Evolutionary conservation across 2,888 invertebrate genomes (phyloP), one percentile per base, ranked within the genome.

Genomic region (Pheosia gnoma): DNA sequence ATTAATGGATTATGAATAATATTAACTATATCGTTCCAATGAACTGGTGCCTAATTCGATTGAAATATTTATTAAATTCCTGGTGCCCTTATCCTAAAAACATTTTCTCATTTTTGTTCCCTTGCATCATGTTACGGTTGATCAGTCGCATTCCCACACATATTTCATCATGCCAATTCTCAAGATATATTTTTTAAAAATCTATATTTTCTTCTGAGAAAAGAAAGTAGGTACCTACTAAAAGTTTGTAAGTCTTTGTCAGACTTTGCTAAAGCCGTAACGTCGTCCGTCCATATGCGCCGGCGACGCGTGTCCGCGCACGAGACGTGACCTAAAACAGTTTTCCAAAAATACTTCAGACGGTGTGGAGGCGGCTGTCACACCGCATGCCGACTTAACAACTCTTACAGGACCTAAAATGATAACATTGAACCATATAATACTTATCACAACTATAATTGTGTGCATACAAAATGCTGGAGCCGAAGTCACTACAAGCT

Each of bases 341-440:
- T 81, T 91, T 87, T 92, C 93, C 91, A 90, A 91, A 93, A 93
- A 93, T 93, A 93, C 83, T 82, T 78, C 87, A 89, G 87, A 89
- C 86, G 83, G 80, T 77, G 81, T 73, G 80, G 71, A 84, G 74
- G 82, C 83, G 84, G 81, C 83, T 72, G 72, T 73, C 77, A 74
- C 76, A 84, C 75, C 84, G 84, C 86, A 75, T 81, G 82, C 78
- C 68, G 76, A 78, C 73, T 68, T 75, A 82, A 80, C 70, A 82
- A 67, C 71, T 72, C 64, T 65, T 67, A 58, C 59, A 73, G 65
- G 63, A 65, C 68, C 68, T 60, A 74, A 69, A 64, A 67, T 79
- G 70, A 73, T 74, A 62, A 67, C 72, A 63, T 64, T 71, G 59
- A 65, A 79, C 70, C 58, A 81, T 62, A 58, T 82, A 41, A 59